Conservation (phyloP, 2,888 invertebrate species). For the Hirudinaria manillensis region DNA sequence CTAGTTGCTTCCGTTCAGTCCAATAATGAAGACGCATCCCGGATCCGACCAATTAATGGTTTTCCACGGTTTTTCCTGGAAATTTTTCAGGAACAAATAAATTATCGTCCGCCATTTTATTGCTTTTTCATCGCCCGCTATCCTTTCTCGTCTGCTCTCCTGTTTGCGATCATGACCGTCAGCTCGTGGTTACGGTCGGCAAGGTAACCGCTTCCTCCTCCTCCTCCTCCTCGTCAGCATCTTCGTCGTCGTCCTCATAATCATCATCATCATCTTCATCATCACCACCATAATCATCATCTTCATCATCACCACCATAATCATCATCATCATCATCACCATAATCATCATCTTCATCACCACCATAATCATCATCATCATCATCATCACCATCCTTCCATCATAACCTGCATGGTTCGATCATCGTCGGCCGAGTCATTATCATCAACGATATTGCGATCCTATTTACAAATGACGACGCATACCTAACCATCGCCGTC, state of each 20-base stretch:
- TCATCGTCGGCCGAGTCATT: not conserved
- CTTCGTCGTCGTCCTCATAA: conserved; percentile 18
- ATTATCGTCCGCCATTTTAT: no score
- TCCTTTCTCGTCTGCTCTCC: no score
- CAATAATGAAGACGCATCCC: no score
- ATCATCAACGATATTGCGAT: conserved; percentile 17
- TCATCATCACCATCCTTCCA: conserved; percentile 19
- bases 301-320: conserved; percentile 25
- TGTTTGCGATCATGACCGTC: no score
- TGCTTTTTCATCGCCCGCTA: no score
- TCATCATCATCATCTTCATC: conserved; percentile 25
- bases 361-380: conserved; percentile 22
- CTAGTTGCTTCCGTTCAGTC: no score
- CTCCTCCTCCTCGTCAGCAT: conserved; percentile 7
- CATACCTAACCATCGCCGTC: conserved; percentile 1
- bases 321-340: conserved; percentile 19
- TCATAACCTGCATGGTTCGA: no score
- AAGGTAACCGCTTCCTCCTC: conserved; percentile 9
- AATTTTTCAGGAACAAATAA: no score
- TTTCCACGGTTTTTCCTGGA: no score
- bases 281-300: conserved; percentile 20
- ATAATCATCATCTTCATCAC: conserved; percentile 4
- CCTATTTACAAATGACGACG: not conserved
- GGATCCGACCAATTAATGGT: no score
- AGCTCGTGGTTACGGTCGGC: no score